Evolutionary conservation across 2,113 vertebrate genomes (phyloP).

Genomic region (Mobula birostris): DNA sequence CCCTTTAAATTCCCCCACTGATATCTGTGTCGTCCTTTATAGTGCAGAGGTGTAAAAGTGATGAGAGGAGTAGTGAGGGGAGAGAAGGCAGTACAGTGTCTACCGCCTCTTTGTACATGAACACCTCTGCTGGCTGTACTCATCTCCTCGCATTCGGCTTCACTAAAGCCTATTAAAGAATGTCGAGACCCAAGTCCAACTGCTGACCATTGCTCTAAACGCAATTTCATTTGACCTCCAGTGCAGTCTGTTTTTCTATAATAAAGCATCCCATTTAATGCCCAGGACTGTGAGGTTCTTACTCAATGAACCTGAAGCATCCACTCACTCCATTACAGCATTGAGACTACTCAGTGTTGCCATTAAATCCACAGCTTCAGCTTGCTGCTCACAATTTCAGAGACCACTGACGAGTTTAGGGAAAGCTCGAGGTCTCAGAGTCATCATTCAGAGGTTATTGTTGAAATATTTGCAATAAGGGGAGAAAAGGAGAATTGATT

Average conservation of each 20-base stretch:
- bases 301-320: not conserved
- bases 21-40: no score
- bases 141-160: no score
- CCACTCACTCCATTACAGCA: not conserved
- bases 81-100: no score
- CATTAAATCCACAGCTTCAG: not conserved
- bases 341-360: not conserved
- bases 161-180: no score
- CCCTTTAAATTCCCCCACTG: no score
- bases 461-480: not conserved
- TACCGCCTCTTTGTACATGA: no score
- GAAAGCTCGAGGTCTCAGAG: not conserved
- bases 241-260: not conserved
- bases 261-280: not conserved
- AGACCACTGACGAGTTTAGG: not conserved
- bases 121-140: no score
- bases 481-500: not conserved
- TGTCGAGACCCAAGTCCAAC: no score
- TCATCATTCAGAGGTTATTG: constrained; percentile 4
- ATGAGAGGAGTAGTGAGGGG: no score
- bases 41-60: no score
- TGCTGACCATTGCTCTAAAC: no score
- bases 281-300: not conserved
- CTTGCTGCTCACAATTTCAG: not conserved
- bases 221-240: not conserved